Evolutionary conservation across 2,797 vertebrate genomes (phyloP).

Genomic region (Ptychobarbus kaznakovi): DNA sequence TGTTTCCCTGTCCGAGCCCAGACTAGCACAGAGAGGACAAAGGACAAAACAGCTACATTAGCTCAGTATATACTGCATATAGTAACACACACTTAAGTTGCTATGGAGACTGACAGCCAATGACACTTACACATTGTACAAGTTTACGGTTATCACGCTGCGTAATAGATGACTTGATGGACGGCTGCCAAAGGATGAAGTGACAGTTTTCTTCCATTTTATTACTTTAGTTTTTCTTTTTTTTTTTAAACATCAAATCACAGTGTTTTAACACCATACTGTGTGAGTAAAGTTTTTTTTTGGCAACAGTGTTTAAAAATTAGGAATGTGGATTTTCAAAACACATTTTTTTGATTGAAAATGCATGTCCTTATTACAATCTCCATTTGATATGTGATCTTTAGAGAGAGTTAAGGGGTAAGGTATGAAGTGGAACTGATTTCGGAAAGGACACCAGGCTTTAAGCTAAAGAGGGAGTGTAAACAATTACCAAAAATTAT

Average conservation of each 20-base stretch:
- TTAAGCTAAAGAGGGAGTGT: constrained; percentile 55
- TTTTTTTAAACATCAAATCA: constrained; percentile 73
- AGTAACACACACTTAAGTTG: constrained; percentile 99
- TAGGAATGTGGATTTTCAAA: constrained; percentile 85
- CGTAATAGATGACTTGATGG: constrained; percentile 95
- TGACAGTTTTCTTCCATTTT: constrained; percentile 83
- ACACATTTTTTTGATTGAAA: constrained; percentile 85
- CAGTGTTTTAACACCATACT: constrained; percentile 94
- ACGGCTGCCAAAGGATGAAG: constrained; percentile 92
- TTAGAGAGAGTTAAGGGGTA: constrained; percentile 79
- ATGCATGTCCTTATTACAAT: constrained; percentile 93
- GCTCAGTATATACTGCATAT: constrained; percentile 99
- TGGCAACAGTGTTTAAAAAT: constrained; percentile 89
- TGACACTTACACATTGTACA: constrained; percentile 99
- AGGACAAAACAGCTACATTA: constrained; percentile 99
- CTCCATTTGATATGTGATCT: constrained; percentile 85
- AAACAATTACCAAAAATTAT: constrained; percentile 34
- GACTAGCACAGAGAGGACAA: constrained; percentile 99
- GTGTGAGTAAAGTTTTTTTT: constrained; percentile 90
- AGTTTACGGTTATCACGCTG: constrained; percentile 95
- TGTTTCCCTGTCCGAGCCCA: constrained; percentile 76
- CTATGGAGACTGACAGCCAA: constrained; percentile 98
- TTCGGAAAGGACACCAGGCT: constrained; percentile 67
- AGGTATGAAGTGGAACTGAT: constrained; percentile 75
- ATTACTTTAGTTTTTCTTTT: constrained; percentile 70